phyloP scores from a whole-genome alignment of 1,140 invertebrate species.

The Helicoverpa armigera region DNA sequence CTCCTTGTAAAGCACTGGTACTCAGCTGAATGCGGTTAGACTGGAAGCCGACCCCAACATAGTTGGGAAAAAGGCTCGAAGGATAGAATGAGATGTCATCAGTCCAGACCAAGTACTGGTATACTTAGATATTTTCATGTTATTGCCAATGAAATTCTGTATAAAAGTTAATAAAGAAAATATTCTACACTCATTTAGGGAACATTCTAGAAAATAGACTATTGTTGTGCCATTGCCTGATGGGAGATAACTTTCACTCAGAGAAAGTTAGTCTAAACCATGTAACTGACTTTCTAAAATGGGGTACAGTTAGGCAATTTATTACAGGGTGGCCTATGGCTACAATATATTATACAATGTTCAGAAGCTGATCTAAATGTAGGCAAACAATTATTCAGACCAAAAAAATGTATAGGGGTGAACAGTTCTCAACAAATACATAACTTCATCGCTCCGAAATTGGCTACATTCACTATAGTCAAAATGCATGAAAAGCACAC shows the following conservation, averaged over 20 bases:
- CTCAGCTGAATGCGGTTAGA: too few relatives aligned
- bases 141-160: too few relatives aligned
- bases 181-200: neutral
- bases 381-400: too few relatives aligned
- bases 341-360: neutral
- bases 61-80: too few relatives aligned
- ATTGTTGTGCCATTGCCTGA: slow-evolving; percentile 12
- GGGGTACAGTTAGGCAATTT: slow-evolving; percentile 2
- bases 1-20: too few relatives aligned
- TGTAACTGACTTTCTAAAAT: slow-evolving; percentile 34
- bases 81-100: too few relatives aligned
- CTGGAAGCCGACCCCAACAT: too few relatives aligned
- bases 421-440: neutral
- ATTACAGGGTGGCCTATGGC: slow-evolving; percentile 5
- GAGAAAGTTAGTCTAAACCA: slow-evolving; percentile 28
- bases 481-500: too few relatives aligned
- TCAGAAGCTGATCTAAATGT: neutral
- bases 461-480: too few relatives aligned
- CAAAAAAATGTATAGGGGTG: too few relatives aligned
- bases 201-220: slow-evolving; percentile 7
- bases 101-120: too few relatives aligned
- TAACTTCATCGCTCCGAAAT: neutral
- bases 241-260: slow-evolving; percentile 29
- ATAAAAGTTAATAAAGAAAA: neutral
- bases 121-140: too few relatives aligned